Evolutionary conservation across 53 echinoderm and acorn worm genomes (phyloP), one percentile per base, ranked within the genome.

Genomic region (Patiria pectinifera): DNA sequence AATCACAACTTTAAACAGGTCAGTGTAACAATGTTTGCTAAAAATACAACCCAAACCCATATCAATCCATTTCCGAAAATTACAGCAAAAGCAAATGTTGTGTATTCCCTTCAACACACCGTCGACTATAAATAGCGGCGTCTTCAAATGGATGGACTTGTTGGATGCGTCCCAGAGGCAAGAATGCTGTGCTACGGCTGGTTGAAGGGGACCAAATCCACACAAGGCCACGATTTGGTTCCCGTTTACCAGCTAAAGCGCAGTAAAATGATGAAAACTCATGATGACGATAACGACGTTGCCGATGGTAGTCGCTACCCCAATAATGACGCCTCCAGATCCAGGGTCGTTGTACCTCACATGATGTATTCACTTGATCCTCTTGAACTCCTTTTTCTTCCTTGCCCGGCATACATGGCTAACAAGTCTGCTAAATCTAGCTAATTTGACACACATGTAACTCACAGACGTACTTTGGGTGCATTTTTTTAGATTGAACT

Each of bases 141-240:
- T 35, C 83, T 45, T 25, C 23, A 21, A 89, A 60, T 86, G 87
- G 26, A 49, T 83, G 6, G 26, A 2, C 21, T 12, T 9, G 23
- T 25, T 15, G 61, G 13, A 24, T 21, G 60, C 35, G 47, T 90
- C 69, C 90, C 69, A 80, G 90, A 13, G 81, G 90, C 60, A 82
- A 88, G 92, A 97, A 99, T 99, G 96, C 94, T 93, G 95, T 99
- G 99, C 99, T 96, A 99, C 99, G 96, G 99, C 99, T 99, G 99
- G 99, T 99, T 99, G 99, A 99, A 99, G 99, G 99, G 99, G 99
- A 99, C 99, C 99, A 99, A 99, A 99, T 99, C 99, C 96, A 94
- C 95, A 89, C 84, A 92, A 86, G 88, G 92, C 94, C 96, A 99
- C 96, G 99, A 99, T 99, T 97, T 99, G 99, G 97, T 99, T 99